phyloP scores from a whole-genome alignment of 2,888 invertebrate genomes.

The Physocephala rufipes region DNA sequence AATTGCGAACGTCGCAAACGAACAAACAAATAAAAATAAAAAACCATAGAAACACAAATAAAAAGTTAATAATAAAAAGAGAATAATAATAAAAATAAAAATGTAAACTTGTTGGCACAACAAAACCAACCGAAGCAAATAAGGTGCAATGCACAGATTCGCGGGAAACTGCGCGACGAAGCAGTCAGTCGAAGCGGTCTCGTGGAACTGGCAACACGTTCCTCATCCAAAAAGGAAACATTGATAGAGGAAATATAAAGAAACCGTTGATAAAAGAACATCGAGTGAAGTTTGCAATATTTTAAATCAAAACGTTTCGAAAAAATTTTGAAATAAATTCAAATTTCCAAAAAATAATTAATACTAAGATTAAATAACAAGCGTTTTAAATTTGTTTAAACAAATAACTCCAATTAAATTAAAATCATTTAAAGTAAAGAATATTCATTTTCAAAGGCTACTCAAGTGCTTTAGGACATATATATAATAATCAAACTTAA shows the following conservation, averaged over 20 bases:
- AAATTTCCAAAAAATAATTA: no score
- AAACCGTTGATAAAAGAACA: not conserved
- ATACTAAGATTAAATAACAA: not conserved
- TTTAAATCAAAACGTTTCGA: not conserved
- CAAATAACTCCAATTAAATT: no score
- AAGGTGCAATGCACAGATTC: conserved; percentile 1
- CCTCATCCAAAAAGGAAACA: not conserved
- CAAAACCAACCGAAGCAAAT: no score
- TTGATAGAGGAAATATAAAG: no score
- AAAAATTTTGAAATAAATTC: not conserved
- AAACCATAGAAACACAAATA: not conserved
- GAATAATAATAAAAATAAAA: conserved; percentile 15
- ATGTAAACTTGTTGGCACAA: conserved; percentile 25
- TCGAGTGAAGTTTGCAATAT: not conserved
- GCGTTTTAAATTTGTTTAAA: not conserved
- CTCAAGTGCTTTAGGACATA: no score
- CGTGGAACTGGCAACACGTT: conserved; percentile 60
- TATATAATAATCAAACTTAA: no score
- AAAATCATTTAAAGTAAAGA: no score
- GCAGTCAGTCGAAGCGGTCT: conserved; percentile 61
- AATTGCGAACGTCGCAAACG: not conserved
- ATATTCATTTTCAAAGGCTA: no score
- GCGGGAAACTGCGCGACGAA: conserved; percentile 26
- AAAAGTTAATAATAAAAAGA: conserved; percentile 1
- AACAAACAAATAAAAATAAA: conserved; percentile 11